Base-by-base conservation (phyloP, 2,797 vertebrate species). In the Malurus leucopterus region DNA sequence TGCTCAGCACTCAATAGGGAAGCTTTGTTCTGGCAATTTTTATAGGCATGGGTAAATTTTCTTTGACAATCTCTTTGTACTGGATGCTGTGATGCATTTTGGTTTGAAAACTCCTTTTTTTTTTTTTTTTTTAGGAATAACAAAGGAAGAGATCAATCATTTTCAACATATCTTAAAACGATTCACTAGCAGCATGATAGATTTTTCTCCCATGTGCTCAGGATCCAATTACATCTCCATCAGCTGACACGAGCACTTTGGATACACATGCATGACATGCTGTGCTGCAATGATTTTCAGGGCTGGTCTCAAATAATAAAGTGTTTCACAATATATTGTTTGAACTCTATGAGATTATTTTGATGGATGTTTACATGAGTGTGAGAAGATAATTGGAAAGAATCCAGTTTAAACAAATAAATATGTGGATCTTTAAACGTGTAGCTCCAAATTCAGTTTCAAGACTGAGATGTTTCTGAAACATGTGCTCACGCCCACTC, bases 391-490 rank as follows among this genome's bases (percentile, higher is more conserved):
- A 50, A 55, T 24, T 89, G 67, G 73, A 88, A 81, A 59, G 24
- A 53, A 54, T 78, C 59, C 73, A 85, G 15, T 2, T 81, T 64
- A 89, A 95, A 89, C 26, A 90, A 94, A 87, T 63, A 93, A 84
- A 87, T 77, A 58, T 3, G 69, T 59, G 69, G 46, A 59, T 80
- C 53, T 70, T 81, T 44, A 89, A 47, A 84, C 9, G 26, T 27
- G 27, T 54, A 64, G 38, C 57, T 86, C 61, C 57, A 70, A 63
- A 79, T 90, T 81, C 73, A 89, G 54, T 58, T 87, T 59, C 59
- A 85, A 78, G 89, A 78, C 70, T 47, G 73, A 94, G 67, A 73
- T 62, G 85, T 81, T 91, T 93, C 90, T 90, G 94, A 88, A 90
- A 84, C 72, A 78, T 65, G 73, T 93, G 92, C 46, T 0, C 46